Base-by-base conservation (phyloP, 2,888 invertebrate species). In the Diogma glabrata region DNA sequence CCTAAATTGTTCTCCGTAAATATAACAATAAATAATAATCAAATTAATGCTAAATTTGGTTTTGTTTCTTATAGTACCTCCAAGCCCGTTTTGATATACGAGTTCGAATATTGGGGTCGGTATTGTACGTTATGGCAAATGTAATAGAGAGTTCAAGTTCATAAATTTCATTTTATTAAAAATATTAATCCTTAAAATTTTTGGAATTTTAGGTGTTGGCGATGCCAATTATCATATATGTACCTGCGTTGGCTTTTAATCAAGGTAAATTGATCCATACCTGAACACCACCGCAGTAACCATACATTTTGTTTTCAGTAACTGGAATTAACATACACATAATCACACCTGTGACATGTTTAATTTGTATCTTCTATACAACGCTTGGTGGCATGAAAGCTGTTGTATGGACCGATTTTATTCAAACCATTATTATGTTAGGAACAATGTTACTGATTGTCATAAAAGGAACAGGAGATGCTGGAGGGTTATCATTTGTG, bases 331-430 rank as follows among this genome's bases (percentile, higher is more conserved):
- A 85, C 60, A 78, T 89, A 33, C 87, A 89, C 66, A 72, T 85
- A 30, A 82, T 89, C 17, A 87, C 90, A 2, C 83, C 89, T 3
- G 78, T 87, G 33, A 86, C 90, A 3, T 89, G 90, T 66, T 69
- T 84, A 28, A 64, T 67, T 78, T 58, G 86, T 71, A 93, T 90
- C 57, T 90, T 93, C 71, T 94, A 94, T 69, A 94, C 93, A 1
- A 23, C 22, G 8, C 22, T 43, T n/a, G 87, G 85, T 59, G 87
- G 87, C 49, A 69, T 87, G 38, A 84, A 82, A 69, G 87, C 87
- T 16, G 87, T 87, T 1, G 82, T 87, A 46, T 87, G 87, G 86
- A 85, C 87, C 2, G 87, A 87, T 61, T 85, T 86, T 17, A 79
- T 86, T 51, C 87, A 88, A 70, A 82, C 82, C 52, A 75, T 82